phyloP scores from a whole-genome alignment of 2,113 vertebrate species.

The Sylvietta virens region DNA sequence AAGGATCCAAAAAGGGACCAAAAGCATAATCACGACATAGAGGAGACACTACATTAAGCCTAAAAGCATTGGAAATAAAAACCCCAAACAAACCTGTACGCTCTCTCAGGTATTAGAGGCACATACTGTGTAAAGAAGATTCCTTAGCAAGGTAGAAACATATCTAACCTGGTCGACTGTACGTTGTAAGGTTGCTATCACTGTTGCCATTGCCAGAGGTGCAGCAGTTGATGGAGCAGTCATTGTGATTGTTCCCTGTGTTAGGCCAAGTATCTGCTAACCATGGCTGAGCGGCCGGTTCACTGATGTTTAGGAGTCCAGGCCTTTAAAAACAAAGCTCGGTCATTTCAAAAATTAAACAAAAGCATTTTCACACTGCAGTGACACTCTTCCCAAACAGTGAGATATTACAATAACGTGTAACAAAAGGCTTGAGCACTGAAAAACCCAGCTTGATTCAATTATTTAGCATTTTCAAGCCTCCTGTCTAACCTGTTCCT shows the following conservation, averaged over 20 bases:
- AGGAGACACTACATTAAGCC: neutral
- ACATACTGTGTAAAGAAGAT: neutral
- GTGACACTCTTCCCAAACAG: neutral
- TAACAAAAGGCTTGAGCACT: neutral
- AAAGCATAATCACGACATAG: neutral
- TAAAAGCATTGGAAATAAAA: neutral
- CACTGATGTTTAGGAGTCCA: constrained; percentile 94
- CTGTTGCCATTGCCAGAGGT: constrained; percentile 93
- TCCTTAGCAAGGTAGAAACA: constrained; percentile 31
- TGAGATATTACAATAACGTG: neutral
- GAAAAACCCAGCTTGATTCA: neutral
- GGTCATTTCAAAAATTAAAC: neutral
- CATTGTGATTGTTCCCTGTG: constrained; percentile 92
- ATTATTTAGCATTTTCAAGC: neutral
- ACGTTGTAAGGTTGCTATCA: constrained; percentile 93
- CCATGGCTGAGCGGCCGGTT: constrained; percentile 91
- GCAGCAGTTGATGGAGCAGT: constrained; percentile 98
- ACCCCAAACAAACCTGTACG: rapidly evolving
- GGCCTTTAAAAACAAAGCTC: constrained; percentile 75
- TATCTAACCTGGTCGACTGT: constrained; percentile 93
- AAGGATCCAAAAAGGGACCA: neutral
- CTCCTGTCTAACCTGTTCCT: neutral
- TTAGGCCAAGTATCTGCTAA: constrained; percentile 98
- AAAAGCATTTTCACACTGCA: neutral
- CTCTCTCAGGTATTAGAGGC: neutral